These are phyloP conservation scores for Clivina fossor DNA, from an alignment of 2,888 invertebrate species.

Conservation along the genomic window DNA sequence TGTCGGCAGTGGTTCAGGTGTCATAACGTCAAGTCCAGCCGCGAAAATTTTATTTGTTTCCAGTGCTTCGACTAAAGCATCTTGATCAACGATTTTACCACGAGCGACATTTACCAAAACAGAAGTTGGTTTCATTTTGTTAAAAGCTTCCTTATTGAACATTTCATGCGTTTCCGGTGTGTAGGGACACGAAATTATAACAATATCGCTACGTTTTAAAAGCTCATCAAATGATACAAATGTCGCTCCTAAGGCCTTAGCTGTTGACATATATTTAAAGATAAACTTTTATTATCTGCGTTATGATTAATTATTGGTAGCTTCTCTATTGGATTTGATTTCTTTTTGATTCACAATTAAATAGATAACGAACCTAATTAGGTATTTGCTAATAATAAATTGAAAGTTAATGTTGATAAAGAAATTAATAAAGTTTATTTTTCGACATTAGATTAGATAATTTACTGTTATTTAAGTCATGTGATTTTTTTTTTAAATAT, in stretches of 20 bases:
- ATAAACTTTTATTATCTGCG: background rate
- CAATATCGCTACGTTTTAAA: conserved; percentile 71
- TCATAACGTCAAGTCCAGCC: conserved; percentile 89
- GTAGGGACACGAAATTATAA: conserved; percentile 69
- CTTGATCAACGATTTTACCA: conserved; percentile 79
- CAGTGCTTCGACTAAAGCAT: conserved; percentile 77
- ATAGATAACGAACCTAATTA: too few species aligned
- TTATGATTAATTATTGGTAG: too few species aligned
- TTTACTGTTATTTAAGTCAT: too few species aligned
- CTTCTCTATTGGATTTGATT: too few species aligned
- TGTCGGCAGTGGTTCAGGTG: conserved; percentile 84
- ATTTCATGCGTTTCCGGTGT: conserved; percentile 68
- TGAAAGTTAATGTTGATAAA: too few species aligned
- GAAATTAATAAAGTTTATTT: too few species aligned
- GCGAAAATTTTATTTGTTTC: conserved; percentile 74
- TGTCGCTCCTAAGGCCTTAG: conserved; percentile 60
- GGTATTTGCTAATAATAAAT: too few species aligned
- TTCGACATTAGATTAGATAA: conserved; percentile 1
- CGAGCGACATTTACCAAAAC: conserved; percentile 77
- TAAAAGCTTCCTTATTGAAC: conserved; percentile 68
- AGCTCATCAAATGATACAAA: conserved; percentile 70
- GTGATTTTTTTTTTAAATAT: too few species aligned
- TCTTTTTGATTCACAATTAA: too few species aligned
- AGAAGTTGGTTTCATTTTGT: conserved; percentile 74
- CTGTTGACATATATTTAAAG: conserved; percentile 42